Conservation (phyloP, 1,140 invertebrate genomes). For the Apocrypta bakeri region DNA sequence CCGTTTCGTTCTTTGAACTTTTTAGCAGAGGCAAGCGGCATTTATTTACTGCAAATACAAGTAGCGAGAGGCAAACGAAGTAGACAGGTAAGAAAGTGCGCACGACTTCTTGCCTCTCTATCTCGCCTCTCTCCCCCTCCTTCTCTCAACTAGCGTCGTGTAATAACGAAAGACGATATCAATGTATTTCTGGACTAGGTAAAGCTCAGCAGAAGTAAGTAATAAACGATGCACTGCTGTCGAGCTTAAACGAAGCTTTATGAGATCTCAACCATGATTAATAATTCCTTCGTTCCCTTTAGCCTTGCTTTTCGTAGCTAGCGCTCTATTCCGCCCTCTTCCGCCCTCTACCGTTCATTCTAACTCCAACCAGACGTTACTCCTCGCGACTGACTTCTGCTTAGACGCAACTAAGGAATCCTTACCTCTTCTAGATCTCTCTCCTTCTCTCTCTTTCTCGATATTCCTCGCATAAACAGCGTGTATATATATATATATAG, state of each 20-base stretch:
- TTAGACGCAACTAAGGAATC: neutral
- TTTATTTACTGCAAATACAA: neutral
- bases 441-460: neutral
- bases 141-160: no score
- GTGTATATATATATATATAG: no score
- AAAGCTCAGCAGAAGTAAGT: neutral
- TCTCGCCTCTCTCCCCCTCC: no score
- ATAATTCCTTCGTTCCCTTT: neutral
- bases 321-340: no score
- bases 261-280: neutral
- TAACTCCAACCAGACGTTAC: neutral
- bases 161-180: neutral
- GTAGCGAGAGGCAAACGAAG: no score
- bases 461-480: neutral
- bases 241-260: neutral
- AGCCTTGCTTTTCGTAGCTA: neutral
- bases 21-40: neutral
- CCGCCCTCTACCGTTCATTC: neutral
- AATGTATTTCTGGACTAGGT: neutral
- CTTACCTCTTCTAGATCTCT: no score
- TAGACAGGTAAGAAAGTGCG: neutral
- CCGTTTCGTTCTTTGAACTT: neutral
- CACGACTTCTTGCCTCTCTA: no score
- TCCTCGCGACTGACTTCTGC: neutral
- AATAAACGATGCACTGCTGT: neutral